Evolutionary conservation across 2,888 invertebrate genomes (phyloP), one percentile per base, ranked within the genome.

Genomic region (Spodoptera littoralis): DNA sequence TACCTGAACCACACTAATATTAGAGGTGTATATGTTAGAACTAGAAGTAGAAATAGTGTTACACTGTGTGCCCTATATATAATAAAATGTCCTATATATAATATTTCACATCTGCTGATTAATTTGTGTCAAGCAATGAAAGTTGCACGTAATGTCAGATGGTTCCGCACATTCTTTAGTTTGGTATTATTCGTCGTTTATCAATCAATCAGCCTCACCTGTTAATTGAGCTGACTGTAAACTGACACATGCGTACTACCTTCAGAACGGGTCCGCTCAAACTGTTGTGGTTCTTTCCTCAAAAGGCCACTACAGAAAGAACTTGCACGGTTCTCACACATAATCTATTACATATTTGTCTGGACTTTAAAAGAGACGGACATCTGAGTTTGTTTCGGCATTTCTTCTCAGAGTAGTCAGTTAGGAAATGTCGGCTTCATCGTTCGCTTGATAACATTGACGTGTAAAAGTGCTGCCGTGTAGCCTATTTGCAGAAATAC

Each of bases 81-180:
- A 27, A 43, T 48, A 67, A 11, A 63, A 47, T 57, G 18, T 48
- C 45, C 51, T 27, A 27, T 27, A 27, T 27, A 27, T 27, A 27
- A 42, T 22, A 57, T 27, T 44, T 36, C 43, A 48, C 12, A 42
- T 12, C 11, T 12, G 8, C 9, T 24, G 46, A 54, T 60, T 48
- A 72, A 68, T 60, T 67, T 68, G 55, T 11, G 53, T 51, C 27
- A 41, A 46, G 8, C n/a, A 0, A 24, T 50, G 41, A 11, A 22
- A 62, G n/a, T 44, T 54, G 50, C n/a, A 6, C 4, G 4, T 24
- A 1, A 11, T 11, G 11, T 13, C 3, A 5, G 0, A 9, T 36
- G 71, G 68, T 72, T 67, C 71, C 54, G 62, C 51, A 72, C 0
- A 0, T n/a, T 6, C 22, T 24, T 52, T 36, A 6, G 11, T 18